phyloP scores from a whole-genome alignment of 2,113 vertebrate species.

The Protomyctophum bolini region DNA sequence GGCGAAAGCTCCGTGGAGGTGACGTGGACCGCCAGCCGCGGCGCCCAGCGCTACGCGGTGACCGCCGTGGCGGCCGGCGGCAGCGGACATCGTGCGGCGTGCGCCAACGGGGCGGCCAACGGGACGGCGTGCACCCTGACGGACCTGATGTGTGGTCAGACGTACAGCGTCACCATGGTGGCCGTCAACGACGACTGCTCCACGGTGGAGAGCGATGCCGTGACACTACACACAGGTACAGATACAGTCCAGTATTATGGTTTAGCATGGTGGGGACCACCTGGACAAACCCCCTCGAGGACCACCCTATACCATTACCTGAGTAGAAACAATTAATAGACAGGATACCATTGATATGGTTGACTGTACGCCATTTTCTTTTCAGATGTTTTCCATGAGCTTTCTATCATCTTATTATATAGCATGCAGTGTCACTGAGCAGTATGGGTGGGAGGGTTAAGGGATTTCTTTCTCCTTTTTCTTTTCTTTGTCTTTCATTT shows the following conservation, averaged over 20 bases:
- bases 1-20: slow-evolving; percentile 49
- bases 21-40: slow-evolving; percentile 67
- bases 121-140: slow-evolving; percentile 58
- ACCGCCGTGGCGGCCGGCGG: slow-evolving; percentile 34
- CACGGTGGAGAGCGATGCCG: slow-evolving; percentile 53
- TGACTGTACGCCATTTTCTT: too few species aligned
- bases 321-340: too few species aligned
- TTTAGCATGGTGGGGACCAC: background rate
- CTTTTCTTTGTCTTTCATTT: too few species aligned
- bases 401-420: too few species aligned
- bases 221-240: slow-evolving; percentile 64
- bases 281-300: too few species aligned
- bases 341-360: too few species aligned
- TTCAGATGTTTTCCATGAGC: too few species aligned
- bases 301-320: background rate
- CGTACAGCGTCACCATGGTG: slow-evolving; percentile 66
- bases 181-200: slow-evolving; percentile 61
- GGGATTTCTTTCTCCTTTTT: too few species aligned
- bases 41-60: slow-evolving; percentile 60
- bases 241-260: too few species aligned
- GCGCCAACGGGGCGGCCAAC: slow-evolving; percentile 48
- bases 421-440: too few species aligned
- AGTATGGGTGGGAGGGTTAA: too few species aligned
- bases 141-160: slow-evolving; percentile 64
- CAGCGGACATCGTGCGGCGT: slow-evolving; percentile 25